Evolutionary conservation across 92 coral and sea anemone species (phyloP), one percentile per base, ranked within the genome.

Genomic region (Epizoanthus ramosus): DNA sequence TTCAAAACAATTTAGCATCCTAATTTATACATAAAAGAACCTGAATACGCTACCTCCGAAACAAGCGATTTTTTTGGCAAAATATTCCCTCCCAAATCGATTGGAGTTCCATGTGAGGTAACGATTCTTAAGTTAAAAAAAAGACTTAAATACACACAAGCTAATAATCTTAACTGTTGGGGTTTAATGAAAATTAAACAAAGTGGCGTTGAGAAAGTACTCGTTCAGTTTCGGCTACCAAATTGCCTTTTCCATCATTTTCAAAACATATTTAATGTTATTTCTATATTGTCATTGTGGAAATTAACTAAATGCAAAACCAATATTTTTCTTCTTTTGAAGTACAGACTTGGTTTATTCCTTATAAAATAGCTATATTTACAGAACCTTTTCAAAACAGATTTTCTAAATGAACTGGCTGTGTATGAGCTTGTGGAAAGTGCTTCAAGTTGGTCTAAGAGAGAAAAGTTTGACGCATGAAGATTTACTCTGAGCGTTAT

Each of bases 21-120:
- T 75, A 58, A 58, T 75, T 75, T 75, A 75, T 75, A 58, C 81
- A 75, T 75, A 75, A 75, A 75, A 23, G 57, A 58, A 59, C 9
- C 24, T 5, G 54, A 37, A 31, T 35, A 58, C 24, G 3, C 31
- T 33, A 58, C 28, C 69, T 59, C 21, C 10, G 64, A 33, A 75
- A 19, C 63, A 39, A 58, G 54, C 59, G 69, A 75, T 75, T 59
- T 58, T n/a, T n/a, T 0, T 18, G 19, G 37, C 22, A 53, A 5
- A 37, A 75, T 67, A n/a, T 60, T 75, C 81, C 81, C 81, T 75
- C 81, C 81, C 81, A 75, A 58, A 12, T 75, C 37, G 47, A 59
- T 39, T 75, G 81, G 15, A n/a, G 63, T 59, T 75, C 41, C 57
- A 18, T 58, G 58, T 58, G 17, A 21, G 37, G 68, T 35, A 23